phyloP scores from a whole-genome alignment of 2,113 vertebrate genomes.

The Gobio gobio region DNA sequence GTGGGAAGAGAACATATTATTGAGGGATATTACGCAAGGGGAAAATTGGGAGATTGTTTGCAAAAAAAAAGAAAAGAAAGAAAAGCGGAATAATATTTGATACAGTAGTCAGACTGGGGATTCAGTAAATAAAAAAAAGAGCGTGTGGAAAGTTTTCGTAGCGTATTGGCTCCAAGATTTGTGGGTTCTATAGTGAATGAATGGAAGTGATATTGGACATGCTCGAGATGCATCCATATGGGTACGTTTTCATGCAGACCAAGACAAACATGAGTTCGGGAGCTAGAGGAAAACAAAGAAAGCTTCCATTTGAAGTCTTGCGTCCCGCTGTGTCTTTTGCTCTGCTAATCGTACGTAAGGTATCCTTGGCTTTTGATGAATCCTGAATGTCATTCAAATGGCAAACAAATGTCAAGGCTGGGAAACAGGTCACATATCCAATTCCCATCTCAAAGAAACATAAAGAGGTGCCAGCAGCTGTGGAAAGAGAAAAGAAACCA shows the following conservation, averaged over 20 bases:
- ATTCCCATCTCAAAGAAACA: conserved; percentile 46
- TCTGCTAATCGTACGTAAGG: conserved; percentile 32
- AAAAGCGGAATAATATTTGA: conserved; percentile 48
- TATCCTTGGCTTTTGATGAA: conserved; percentile 46
- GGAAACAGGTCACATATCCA: conserved; percentile 51
- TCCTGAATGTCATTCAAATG: conserved; percentile 40
- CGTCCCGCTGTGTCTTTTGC: conserved; percentile 16
- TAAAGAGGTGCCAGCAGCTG: conserved; percentile 40
- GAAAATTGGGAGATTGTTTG: conserved; percentile 50
- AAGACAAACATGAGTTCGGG: conserved; percentile 4
- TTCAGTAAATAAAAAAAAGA: conserved; percentile 51
- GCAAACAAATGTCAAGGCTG: conserved; percentile 48
- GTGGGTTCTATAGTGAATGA: conserved; percentile 45
- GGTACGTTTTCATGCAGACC: conserved; percentile 24
- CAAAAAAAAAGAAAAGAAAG: neutral
- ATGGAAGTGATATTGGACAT: conserved; percentile 48
- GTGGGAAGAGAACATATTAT: conserved; percentile 42
- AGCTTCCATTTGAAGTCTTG: conserved; percentile 44
- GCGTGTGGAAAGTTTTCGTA: conserved; percentile 40
- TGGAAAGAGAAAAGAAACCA: conserved; percentile 35
- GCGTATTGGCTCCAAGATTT: conserved; percentile 9
- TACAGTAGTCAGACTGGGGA: conserved; percentile 33
- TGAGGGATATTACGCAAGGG: conserved; percentile 50
- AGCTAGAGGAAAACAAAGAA: conserved; percentile 23
- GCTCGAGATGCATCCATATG: conserved; percentile 41